Percentiles rank a stretch among this genome's conserved stretches.
phyloP scores from a whole-genome alignment of 2,888 invertebrate species.

The Rhagonycha lutea region DNA sequence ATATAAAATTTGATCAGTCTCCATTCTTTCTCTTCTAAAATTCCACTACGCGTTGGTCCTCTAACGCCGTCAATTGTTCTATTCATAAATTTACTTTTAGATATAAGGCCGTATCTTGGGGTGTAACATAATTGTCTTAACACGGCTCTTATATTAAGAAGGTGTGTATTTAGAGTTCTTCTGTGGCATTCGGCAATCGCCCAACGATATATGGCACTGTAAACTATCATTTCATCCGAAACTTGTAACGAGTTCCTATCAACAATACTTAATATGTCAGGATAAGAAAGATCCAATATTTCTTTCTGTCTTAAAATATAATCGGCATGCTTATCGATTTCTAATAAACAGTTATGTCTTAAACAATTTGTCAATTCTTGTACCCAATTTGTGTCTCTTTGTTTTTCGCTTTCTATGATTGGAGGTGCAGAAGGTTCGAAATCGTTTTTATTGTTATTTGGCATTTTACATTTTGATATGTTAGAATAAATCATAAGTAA shows the following conservation, averaged over 20 bases:
- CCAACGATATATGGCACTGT: constrained; percentile 63
- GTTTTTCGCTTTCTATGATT: constrained; percentile 46
- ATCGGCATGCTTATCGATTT: constrained; percentile 63
- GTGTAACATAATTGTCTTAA: constrained; percentile 51
- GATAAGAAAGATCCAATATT: constrained; percentile 66
- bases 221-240: constrained; percentile 64
- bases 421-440: constrained; percentile 52
- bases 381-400: constrained; percentile 49
- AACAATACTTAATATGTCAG: constrained; percentile 68
- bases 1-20: constrained; percentile 48
- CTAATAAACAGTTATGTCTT: constrained; percentile 68
- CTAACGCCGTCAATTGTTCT: constrained; percentile 45
- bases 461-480: constrained; percentile 50
- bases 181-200: constrained; percentile 62
- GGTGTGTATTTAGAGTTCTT: constrained; percentile 57
- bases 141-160: constrained; percentile 58
- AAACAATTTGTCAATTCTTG: constrained; percentile 62
- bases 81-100: constrained; percentile 63
- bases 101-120: constrained; percentile 61
- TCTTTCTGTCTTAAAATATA: constrained; percentile 60
- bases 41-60: constrained; percentile 58
- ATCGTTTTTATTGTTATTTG: constrained; percentile 41
- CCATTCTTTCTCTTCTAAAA: constrained; percentile 60
- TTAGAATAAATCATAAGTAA: constrained; percentile 69
- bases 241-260: constrained; percentile 70